Base-by-base conservation (phyloP, 2,888 invertebrate genomes). In the Acanthococcus lagerstroemiae region DNA sequence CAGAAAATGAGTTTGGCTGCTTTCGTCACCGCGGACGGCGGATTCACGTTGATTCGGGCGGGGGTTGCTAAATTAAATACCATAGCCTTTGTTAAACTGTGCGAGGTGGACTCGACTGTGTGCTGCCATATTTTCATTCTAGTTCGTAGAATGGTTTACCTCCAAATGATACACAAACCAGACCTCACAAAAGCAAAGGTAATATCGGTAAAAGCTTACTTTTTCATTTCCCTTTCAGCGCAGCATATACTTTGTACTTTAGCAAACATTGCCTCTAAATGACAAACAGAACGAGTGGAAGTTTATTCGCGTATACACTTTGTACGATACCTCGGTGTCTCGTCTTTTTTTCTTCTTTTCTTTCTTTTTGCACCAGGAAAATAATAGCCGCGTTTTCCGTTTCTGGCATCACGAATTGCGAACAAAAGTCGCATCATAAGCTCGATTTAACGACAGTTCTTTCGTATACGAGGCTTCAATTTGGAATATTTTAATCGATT, bases 191-290 rank as follows among this genome's bases (percentile, higher is more conserved):
- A 58, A 58, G 58, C 24, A 26, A 58, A 46, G 58, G 58, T 58
- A 58, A 58, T 58, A 58, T 58, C 17, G 58, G 48, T 58, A 58
- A 58, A 58, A 58, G 58, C 58, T 58, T 58, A 58, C 58, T 58
- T 58, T 46, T 58, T 58, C 58, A 58, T 58, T 58, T 58, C 58
- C 58, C 46, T 58, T 58, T 46, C 19, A 25, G 22, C 17, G 15
- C 26, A 46, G 46, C 45, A 17, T 21, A 26, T 46, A 25, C 58
- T 58, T 58, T 58, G 44, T 48, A 58, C 44, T 45, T 45, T 58
- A 45, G 46, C 45, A 44, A 58, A 58, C 58, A 58, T 45, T 58
- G 45, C 25, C 45, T 58, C 26, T 25, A 21, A 22, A 48, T 58
- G 58, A 58, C 58, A 58, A 58, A 58, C 25, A 46, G 17, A 25